Conservation (phyloP, 2,113 vertebrate species). For the Sigmodon hispidus region DNA sequence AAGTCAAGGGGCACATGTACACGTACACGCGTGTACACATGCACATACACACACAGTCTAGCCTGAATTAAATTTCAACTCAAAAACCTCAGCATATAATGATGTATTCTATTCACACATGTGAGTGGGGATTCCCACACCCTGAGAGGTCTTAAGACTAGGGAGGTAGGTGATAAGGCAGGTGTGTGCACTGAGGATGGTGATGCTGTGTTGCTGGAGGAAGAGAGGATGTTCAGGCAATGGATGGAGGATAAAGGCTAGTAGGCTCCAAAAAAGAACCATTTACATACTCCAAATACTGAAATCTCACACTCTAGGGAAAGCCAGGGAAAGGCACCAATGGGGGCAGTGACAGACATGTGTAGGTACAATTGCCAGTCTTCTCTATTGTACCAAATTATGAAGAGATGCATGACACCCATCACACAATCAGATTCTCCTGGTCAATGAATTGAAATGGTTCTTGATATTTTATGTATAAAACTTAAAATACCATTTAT, state of each 20-base stretch:
- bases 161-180: not conserved
- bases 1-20: not conserved
- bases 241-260: not conserved
- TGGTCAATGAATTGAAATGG: not conserved
- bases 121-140: not conserved
- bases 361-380: rapidly evolving
- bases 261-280: not conserved
- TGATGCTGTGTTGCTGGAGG: not conserved
- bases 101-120: not conserved
- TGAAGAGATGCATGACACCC: rapidly evolving
- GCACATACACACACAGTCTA: not conserved
- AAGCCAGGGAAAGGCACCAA: not conserved
- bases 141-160: not conserved
- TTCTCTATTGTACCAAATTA: not conserved
- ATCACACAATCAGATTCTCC: not conserved
- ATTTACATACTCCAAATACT: not conserved
- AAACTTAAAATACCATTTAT: not conserved
- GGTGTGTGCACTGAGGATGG: not conserved
- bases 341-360: rapidly evolving
- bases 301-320: not conserved
- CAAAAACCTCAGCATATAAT: not conserved
- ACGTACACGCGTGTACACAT: not conserved
- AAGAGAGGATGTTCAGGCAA: not conserved
- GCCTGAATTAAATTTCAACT: not conserved
- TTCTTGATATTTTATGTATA: not conserved